Evolutionary conservation across 2,113 vertebrate genomes (phyloP).

Genomic region (Alligator mississippiensis): DNA sequence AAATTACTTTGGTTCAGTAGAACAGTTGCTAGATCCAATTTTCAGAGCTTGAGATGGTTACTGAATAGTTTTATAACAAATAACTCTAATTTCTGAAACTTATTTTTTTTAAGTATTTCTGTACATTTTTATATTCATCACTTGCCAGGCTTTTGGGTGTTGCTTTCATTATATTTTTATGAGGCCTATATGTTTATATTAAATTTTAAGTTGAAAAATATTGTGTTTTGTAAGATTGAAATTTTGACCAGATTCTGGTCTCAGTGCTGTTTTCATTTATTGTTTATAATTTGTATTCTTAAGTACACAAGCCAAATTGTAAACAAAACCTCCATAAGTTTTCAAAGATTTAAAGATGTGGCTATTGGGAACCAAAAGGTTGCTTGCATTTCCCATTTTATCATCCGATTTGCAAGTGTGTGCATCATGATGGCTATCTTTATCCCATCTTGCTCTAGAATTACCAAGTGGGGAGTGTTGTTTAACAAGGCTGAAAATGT

Average conservation of each 20-base stretch:
- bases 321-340: background rate
- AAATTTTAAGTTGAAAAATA: background rate
- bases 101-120: background rate
- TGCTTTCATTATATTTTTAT: background rate
- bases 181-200: background rate
- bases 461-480: background rate
- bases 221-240: conserved; percentile 3
- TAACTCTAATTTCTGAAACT: background rate
- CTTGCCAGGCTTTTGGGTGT: background rate
- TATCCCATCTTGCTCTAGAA: background rate
- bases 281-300: background rate
- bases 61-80: no score
- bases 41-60: background rate
- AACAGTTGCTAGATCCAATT: background rate
- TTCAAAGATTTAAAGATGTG: background rate
- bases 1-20: background rate
- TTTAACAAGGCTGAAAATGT: background rate
- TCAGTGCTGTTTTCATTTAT: background rate
- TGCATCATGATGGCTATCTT: background rate
- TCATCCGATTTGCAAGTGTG: background rate
- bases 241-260: background rate
- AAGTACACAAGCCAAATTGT: background rate
- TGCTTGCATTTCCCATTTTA: background rate
- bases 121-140: background rate
- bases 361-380: background rate